Base-by-base conservation (phyloP, 2,888 invertebrate species). In the Neoaliturus tenellus region DNA sequence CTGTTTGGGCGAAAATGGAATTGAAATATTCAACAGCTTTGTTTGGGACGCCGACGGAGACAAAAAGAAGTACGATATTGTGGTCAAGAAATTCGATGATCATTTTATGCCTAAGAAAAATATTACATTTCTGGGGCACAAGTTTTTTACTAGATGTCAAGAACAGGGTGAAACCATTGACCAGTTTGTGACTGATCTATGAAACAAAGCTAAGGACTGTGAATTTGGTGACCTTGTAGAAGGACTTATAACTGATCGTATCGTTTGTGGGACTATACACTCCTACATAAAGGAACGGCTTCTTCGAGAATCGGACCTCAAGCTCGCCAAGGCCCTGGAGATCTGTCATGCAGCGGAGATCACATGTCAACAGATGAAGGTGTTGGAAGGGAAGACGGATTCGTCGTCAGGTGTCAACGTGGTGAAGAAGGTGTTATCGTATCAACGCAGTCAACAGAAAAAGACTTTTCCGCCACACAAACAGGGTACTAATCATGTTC, bases 71-170 rank as follows among this genome's bases (percentile, higher is more conserved):
- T 73, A 84, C 23, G 81, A 82, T 23, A 23, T 20, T 14, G 62
- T 86, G 20, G 33, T 86, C 14, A 71, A 85, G 20, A 86, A 82
- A 62, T 88, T 88, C 83, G 78, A 87, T 81, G 78, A 85, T 1
- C 84, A 87, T 58, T 87, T 87, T 62, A 35, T 85, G 14, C 87
- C 88, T 6, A 86, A 86, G 55, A 85, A 71, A 75, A 88, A 87
- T 80, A 58, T 87, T 1, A 86, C 86, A 1, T 85, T 86, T 62
- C 85, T 86, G 83, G 84, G 86, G 58, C 86, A 87, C 67, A 85
- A 82, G 83, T 87, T 88, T 86, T 87, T 88, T 41, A 84, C 87
- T 82, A 85, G 81, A 67, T 69, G 67, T n/a, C 87, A 88, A 85
- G 82, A 84, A 14, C 71, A 83, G 28, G 83, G 83, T 33, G 86